These are phyloP conservation scores for Acromyrmex heyeri DNA, from an alignment of 1,140 invertebrate genomes.

Conservation along the genomic window DNA sequence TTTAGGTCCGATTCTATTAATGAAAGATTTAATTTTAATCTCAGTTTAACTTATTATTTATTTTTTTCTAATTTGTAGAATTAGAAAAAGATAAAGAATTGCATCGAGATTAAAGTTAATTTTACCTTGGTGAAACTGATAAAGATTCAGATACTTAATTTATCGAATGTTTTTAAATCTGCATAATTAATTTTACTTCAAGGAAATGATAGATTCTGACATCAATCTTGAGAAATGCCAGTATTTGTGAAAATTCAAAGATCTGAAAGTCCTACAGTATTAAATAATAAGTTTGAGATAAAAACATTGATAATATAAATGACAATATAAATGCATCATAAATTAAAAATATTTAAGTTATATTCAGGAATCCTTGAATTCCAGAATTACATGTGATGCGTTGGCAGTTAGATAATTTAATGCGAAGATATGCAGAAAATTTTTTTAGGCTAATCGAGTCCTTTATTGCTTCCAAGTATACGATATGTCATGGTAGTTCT, in stretches of 20 bases:
- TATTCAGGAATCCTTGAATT: background rate
- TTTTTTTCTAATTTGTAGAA: too few relatives aligned
- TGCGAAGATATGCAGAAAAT: background rate
- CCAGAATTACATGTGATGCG: background rate
- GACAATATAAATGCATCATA: background rate
- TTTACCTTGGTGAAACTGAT: too few relatives aligned
- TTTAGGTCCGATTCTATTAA: background rate
- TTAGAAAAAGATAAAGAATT: too few relatives aligned
- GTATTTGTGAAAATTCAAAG: background rate
- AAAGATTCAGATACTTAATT: background rate
- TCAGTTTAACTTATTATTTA: too few relatives aligned
- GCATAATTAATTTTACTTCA: slow-evolving; percentile 31
- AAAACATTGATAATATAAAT: background rate
- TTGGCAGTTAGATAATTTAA: background rate
- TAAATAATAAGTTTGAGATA: background rate
- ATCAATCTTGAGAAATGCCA: background rate
- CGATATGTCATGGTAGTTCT: background rate
- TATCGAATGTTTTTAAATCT: background rate
- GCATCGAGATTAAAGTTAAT: too few relatives aligned
- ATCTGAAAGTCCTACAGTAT: background rate
- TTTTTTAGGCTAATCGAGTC: background rate
- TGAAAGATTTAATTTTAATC: too few relatives aligned
- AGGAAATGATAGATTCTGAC: background rate
- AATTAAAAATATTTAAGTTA: background rate
- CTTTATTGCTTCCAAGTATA: slow-evolving; percentile 1